Base-by-base conservation (phyloP, 2,888 invertebrate genomes). In the Spisula subtruncata region DNA sequence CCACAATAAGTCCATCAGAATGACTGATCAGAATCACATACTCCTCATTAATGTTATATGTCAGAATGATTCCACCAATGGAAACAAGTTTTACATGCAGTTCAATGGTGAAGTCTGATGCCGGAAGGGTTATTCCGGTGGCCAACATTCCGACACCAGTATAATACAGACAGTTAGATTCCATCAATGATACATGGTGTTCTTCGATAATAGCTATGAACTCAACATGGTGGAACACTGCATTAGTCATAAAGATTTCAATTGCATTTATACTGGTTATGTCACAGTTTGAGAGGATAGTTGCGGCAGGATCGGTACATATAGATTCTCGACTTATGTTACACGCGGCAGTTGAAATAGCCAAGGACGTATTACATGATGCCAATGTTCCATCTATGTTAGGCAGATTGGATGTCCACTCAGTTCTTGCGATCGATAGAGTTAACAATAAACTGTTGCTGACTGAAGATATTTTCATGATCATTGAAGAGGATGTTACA, bases 41-140 rank as follows among this genome's bases (percentile, higher is more conserved):
- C 25, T 90, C 83, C 0, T 29, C 81, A 25, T 83, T 84, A 0
- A 81, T 54, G 32, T 81, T 66, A 84, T 94, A 95, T 20, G 93
- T 83, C 48, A 94, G 79, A 12, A 95, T 83, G 20, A 94, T 89
- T 4, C 94, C 95, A 20, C 92, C 92, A n/a, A 85, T 83, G 29
- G 81, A 71, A 48, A 79, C 87, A 56, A 93, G 92, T 54, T 94
- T 94, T 6, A 95, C 93, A 82, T 94, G 93, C 35, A 95, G 41
- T 87, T 95, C 95, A 8, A 95, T 46, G 14, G 95, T 93, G 71
- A 95, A 94, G 51, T 91, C 89, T 12, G 81, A 56, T 14, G 60
- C 16, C 14, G 94, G 94, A 32, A 94, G 75, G 8, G 89, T 84
- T 0, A 95, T 51, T 4, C 81, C 81, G 14, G 90, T 35, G 0